A percentile compares a stretch with the other conserved stretches of the same genome.
These are phyloP conservation scores for Tympanoctomys barrerae DNA, from an alignment of 2,797 vertebrate species.

Conservation along the genomic window DNA sequence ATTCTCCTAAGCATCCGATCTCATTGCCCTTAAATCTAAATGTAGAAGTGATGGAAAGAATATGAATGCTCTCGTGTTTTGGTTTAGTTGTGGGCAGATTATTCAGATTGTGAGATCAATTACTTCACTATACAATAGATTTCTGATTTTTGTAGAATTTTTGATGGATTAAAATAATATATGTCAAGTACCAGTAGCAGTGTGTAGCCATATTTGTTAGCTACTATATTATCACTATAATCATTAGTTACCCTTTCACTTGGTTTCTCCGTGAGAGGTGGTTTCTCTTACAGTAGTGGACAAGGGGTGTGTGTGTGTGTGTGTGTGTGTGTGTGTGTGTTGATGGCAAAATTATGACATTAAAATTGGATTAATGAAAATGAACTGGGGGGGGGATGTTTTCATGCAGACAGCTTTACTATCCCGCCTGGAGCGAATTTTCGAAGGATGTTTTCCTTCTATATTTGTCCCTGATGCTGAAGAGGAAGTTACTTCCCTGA, in stretches of 20 bases:
- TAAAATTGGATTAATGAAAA: constrained; percentile 75
- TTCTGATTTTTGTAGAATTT: constrained; percentile 59
- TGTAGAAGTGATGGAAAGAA: neutral
- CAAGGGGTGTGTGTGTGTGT: neutral
- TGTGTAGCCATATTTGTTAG: neutral
- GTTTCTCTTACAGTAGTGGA: neutral
- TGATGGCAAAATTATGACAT: constrained; percentile 38
- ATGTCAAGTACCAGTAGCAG: constrained; percentile 34
- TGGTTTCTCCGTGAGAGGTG: constrained; percentile 4
- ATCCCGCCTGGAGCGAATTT: constrained; percentile 91
- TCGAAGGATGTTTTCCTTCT: constrained; percentile 93
- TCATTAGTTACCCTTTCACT: constrained; percentile 23
- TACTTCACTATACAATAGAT: constrained; percentile 12
- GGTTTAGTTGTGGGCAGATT: constrained; percentile 42
- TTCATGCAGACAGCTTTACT: constrained; percentile 90
- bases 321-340: neutral
- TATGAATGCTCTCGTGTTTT: constrained; percentile 16
- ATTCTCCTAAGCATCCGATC: neutral
- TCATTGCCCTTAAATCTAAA: constrained; percentile 41
- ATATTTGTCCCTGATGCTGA: constrained; percentile 86
- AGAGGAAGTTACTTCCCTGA: constrained; percentile 90
- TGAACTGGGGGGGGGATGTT: constrained; percentile 63
- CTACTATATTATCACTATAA: neutral
- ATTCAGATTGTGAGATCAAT: constrained; percentile 53
- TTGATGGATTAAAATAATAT: constrained; percentile 7